Evolutionary conservation across 1,140 invertebrate genomes (phyloP), one percentile per base, ranked within the genome.

Genomic region (Drosophila auraria): DNA sequence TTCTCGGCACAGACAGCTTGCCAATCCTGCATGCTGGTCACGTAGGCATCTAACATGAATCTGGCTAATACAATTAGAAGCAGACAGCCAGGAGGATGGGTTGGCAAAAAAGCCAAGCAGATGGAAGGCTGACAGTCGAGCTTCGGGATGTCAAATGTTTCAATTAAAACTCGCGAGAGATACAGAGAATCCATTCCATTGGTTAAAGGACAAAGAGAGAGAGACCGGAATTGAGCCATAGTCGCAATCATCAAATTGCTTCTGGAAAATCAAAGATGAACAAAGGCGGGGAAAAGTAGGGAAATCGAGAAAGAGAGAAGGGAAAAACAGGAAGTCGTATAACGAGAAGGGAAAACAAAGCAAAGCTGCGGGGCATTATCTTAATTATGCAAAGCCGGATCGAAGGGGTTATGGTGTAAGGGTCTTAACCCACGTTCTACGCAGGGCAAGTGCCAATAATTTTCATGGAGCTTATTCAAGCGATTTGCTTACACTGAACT

Each of bases 1-100:
- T 40, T 57, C 23, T 17, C 14, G 11, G 15, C 25, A 56, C 40
- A 74, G 45, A 42, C 45, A 53, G 12, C n/a, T 38, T 25, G 8
- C 42, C 33, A 44, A 25, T 51, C 66, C 58, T 30, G 44, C 38
- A 87, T 81, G 60, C 81, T 8, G 44, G 51, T 47, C 84, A 87
- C 84, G 84, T 87, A 78, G 51, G 51, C 38, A 23, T 40, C 58
- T 49, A 74, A 77, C 68, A 59, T 62, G 72, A 75, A 71, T 66
- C 69, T 78, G 78, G 65, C 73, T 78, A 75, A 81, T 89, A 89
- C 87, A 87, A 89, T 89, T 87, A 84, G 61, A 78, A 68, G 23
- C 60, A 60, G 59, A 59, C 58, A 53, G 15, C 59, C 69, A 54
- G 53, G 38, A 44, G 54, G 20, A 57, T 57, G 38, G 54, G 30